phyloP scores from a whole-genome alignment of 2,113 vertebrate species.

The Hydrolagus affinis region DNA sequence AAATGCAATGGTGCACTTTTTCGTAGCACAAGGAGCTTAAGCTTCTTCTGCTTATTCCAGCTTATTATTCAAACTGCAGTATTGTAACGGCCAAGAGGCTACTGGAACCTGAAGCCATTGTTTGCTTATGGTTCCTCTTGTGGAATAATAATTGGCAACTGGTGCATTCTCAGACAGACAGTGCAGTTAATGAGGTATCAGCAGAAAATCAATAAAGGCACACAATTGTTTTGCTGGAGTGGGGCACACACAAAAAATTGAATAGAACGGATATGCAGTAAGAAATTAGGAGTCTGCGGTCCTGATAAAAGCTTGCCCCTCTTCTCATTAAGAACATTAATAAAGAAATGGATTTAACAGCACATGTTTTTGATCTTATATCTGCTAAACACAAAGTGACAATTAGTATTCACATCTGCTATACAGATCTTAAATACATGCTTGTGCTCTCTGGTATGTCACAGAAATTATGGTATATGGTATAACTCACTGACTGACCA shows the following conservation, averaged over 20 bases:
- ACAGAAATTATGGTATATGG: not conserved
- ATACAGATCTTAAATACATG: not conserved
- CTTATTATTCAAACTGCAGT: too few relatives aligned
- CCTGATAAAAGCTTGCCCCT: not conserved
- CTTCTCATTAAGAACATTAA: too few relatives aligned
- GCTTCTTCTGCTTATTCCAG: too few relatives aligned
- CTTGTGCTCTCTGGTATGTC: too few relatives aligned
- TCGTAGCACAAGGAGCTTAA: too few relatives aligned
- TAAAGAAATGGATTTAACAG: not conserved
- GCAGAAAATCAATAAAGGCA: too few relatives aligned
- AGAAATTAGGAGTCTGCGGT: not conserved
- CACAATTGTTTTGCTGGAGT: not conserved
- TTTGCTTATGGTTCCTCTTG: not conserved
- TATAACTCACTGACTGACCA: not conserved
- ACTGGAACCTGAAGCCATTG: not conserved
- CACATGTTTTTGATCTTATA: not conserved
- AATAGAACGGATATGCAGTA: not conserved
- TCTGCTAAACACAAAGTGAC: not conserved
- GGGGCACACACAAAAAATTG: not conserved
- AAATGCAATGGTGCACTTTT: too few relatives aligned
- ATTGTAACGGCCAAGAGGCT: too few relatives aligned
- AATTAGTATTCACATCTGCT: not conserved
- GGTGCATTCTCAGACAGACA: not conserved
- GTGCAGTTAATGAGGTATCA: not conserved
- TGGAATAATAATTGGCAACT: not conserved